These are phyloP conservation scores for Ploceus nigricollis DNA, from an alignment of 2,113 vertebrate genomes.

Conservation along the genomic window DNA sequence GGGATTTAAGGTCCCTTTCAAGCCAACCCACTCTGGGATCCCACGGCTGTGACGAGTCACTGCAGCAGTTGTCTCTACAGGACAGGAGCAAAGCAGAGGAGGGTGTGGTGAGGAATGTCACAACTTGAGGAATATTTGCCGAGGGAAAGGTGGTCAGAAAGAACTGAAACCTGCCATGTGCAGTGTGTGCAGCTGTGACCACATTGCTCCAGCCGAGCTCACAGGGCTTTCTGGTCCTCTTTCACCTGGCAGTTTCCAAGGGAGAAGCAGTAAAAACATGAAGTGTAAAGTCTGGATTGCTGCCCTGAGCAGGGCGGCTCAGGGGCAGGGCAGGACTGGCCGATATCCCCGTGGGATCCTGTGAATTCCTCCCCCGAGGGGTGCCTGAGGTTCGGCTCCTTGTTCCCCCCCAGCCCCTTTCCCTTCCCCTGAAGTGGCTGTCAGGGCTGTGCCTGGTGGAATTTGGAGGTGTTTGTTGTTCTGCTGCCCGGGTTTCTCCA, in stretches of 20 bases:
- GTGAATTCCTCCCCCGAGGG: background rate
- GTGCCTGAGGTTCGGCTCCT: background rate
- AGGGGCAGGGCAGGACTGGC: background rate
- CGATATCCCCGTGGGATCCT: accelerated
- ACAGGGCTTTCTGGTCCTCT: accelerated
- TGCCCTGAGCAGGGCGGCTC: background rate
- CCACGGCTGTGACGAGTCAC: accelerated
- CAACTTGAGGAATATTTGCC: accelerated
- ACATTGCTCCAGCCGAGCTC: background rate
- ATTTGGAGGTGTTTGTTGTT: slow-evolving; percentile 60
- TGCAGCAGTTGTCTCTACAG: accelerated
- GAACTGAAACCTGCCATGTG: accelerated
- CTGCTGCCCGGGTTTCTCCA: slow-evolving; percentile 65
- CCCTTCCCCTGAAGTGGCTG: slow-evolving; percentile 4
- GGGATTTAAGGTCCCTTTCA: background rate
- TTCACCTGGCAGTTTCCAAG: background rate
- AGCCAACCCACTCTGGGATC: background rate
- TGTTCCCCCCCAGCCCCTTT: background rate
- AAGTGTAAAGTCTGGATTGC: background rate
- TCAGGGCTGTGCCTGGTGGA: slow-evolving; percentile 29
- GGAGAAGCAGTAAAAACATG: background rate
- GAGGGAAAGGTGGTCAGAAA: accelerated
- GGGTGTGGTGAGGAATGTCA: accelerated
- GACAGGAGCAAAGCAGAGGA: background rate
- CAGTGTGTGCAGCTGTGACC: background rate